Percentiles rank a stretch among this genome's conserved stretches.
phyloP scores from a whole-genome alignment of 2,113 vertebrate genomes.

The Crotalus helleri region DNA sequence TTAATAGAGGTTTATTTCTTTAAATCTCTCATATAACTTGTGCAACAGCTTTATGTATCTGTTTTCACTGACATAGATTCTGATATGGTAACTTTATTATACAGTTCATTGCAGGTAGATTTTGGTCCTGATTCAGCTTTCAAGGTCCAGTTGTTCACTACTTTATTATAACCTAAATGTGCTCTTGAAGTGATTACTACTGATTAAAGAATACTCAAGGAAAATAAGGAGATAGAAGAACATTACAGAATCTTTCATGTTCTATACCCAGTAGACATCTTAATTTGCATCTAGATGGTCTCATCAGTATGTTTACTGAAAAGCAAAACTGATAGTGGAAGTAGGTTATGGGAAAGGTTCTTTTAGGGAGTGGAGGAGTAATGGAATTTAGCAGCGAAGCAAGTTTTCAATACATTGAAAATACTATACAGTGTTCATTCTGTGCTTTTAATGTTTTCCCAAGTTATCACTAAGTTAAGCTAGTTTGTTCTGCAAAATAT shows the following conservation, averaged over 20 bases:
- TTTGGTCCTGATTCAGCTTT: conserved; percentile 1
- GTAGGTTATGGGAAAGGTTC: conserved; percentile 33
- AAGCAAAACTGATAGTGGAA: conserved; percentile 15
- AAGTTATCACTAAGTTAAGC: not conserved
- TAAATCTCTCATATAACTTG: not conserved
- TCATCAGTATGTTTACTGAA: conserved; percentile 24
- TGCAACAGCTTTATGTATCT: not conserved
- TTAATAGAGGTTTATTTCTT: conserved; percentile 15
- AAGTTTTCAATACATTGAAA: conserved; percentile 19
- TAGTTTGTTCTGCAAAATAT: not conserved
- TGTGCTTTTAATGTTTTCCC: not conserved
- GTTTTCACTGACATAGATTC: not conserved
- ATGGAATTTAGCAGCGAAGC: conserved; percentile 39
- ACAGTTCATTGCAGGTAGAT: not conserved
- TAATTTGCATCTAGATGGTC: conserved; percentile 23
- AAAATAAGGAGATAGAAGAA: not conserved
- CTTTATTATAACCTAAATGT: not conserved
- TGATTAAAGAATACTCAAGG: conserved; percentile 2
- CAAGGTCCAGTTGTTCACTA: not conserved
- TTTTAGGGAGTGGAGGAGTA: conserved; percentile 22
- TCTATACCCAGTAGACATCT: not conserved
- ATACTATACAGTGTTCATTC: not conserved
- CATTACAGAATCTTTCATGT: not conserved
- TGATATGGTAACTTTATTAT: not conserved
- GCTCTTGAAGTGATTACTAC: not conserved